These are phyloP conservation scores for Oligia fasciuncula DNA, from an alignment of 2,888 invertebrate species.

Conservation along the genomic window DNA sequence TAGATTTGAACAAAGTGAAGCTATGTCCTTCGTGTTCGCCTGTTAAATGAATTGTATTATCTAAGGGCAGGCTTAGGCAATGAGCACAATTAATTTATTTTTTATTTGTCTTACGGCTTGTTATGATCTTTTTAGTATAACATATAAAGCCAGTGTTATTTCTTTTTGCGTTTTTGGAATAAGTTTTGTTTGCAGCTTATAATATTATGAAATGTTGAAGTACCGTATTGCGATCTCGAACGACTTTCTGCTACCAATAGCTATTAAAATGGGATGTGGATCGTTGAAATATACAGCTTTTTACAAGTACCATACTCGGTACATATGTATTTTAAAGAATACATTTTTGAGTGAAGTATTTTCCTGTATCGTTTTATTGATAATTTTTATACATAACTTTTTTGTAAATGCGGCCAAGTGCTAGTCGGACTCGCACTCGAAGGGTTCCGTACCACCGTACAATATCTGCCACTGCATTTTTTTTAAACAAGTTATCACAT, in stretches of 20 bases:
- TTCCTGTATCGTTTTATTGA: background rate
- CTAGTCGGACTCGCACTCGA: no score
- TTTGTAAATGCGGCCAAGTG: background rate
- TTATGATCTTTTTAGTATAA: constrained; percentile 39
- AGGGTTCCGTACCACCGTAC: no score
- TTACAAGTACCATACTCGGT: background rate
- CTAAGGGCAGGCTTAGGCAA: constrained; percentile 1
- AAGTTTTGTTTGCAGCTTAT: constrained; percentile 23
- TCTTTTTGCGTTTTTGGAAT: constrained; percentile 14
- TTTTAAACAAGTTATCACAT: no score
- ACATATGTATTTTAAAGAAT: background rate
- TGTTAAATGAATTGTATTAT: constrained; percentile 60
- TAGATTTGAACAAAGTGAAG: constrained; percentile 89
- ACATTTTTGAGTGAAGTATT: background rate
- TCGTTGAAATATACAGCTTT: background rate
- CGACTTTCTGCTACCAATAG: background rate
- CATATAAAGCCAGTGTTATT: constrained; percentile 31
- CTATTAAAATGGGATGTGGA: background rate
- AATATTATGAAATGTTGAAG: constrained; percentile 12
- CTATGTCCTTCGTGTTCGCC: constrained; percentile 83
- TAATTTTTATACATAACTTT: background rate
- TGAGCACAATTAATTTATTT: constrained; percentile 47
- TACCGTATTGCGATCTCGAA: constrained; percentile 13
- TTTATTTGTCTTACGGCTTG: constrained; percentile 35
- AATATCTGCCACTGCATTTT: no score